Conservation (phyloP, 2,797 vertebrate species). For the Channallabes apus region DNA sequence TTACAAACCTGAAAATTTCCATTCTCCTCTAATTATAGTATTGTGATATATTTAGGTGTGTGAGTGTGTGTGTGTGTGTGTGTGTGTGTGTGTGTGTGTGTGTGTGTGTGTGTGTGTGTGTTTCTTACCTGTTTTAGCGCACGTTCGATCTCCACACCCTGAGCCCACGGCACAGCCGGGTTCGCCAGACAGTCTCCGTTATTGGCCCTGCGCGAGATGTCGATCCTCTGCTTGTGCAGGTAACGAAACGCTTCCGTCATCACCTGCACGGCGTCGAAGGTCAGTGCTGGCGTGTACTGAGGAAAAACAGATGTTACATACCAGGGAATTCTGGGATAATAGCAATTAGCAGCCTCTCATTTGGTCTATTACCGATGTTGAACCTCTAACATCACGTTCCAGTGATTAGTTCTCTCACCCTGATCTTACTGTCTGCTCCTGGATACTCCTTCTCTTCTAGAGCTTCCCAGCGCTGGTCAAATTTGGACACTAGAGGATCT, state of each 20-base stretch:
- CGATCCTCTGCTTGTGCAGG: conserved; percentile 92
- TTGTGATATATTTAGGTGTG: background rate
- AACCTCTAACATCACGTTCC: background rate
- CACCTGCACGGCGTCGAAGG: conserved; percentile 97
- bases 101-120: conserved; percentile 3
- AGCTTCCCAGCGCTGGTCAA: conserved; percentile 97
- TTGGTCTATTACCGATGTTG: background rate
- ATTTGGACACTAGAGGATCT: conserved; percentile 93
- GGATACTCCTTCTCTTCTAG: conserved; percentile 98
- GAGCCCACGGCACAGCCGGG: conserved; percentile 95
- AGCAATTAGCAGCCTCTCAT: background rate
- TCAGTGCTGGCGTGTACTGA: conserved; percentile 96
- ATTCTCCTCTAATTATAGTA: background rate
- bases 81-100: too few species aligned
- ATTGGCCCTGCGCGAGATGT: conserved; percentile 92
- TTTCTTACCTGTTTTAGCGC: conserved; percentile 94
- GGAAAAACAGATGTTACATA: background rate
- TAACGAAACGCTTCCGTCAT: conserved; percentile 98
- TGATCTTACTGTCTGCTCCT: conserved; percentile 86
- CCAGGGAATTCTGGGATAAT: background rate
- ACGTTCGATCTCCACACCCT: conserved; percentile 96
- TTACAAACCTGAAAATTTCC: background rate
- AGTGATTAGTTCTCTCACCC: conserved; percentile 56
- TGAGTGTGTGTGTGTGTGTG: background rate
- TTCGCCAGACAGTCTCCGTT: conserved; percentile 97